These are phyloP conservation scores for Aleiodes alternator DNA, from an alignment of 2,888 invertebrate species.

Conservation along the genomic window DNA sequence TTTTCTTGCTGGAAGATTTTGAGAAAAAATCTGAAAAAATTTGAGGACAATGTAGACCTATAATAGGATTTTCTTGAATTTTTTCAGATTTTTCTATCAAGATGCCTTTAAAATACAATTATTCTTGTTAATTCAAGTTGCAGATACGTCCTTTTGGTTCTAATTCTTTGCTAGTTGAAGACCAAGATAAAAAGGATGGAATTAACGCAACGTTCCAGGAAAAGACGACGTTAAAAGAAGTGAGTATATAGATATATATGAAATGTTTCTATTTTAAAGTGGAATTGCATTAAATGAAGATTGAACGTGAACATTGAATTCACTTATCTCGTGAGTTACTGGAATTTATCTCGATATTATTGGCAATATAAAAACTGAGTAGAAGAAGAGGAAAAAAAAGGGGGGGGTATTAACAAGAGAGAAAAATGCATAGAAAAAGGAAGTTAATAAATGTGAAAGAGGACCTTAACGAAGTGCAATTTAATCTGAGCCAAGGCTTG, in stretches of 20 bases:
- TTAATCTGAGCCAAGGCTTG: conserved; percentile 56
- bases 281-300: conserved; percentile 23
- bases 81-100: too few relatives aligned
- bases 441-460: conserved; percentile 53
- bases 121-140: too few relatives aligned
- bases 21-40: too few relatives aligned
- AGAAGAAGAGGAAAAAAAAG: not conserved
- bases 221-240: conserved; percentile 40
- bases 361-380: conserved; percentile 32
- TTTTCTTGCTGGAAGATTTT: too few relatives aligned
- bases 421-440: conserved; percentile 18
- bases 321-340: conserved; percentile 15
- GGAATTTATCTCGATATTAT: conserved; percentile 30
- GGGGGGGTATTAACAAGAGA: conserved; percentile 44
- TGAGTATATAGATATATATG: conserved; percentile 1
- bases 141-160: too few relatives aligned
- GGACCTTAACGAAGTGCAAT: conserved; percentile 60
- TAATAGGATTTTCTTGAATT: too few relatives aligned
- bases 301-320: conserved; percentile 31
- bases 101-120: too few relatives aligned
- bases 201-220: conserved; percentile 51
- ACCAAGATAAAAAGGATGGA: conserved; percentile 37
- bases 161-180: conserved; percentile 40
- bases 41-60: too few relatives aligned
- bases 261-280: conserved; percentile 4